Conservation (phyloP, 1,140 invertebrate genomes). For the Globodera rostochiensis region DNA sequence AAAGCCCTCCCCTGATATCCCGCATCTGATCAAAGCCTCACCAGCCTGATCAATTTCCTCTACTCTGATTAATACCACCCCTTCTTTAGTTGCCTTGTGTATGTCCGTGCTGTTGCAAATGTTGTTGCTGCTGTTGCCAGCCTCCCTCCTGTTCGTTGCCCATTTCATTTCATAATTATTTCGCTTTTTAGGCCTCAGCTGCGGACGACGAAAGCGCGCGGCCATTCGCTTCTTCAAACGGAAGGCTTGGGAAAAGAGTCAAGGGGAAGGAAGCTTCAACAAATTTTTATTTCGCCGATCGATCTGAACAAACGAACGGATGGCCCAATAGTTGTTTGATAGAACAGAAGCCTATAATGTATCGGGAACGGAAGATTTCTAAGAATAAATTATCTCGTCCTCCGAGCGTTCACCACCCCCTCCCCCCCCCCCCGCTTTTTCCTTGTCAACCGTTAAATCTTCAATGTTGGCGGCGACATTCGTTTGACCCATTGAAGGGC, state of each 20-base stretch:
- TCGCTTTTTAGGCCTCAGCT: constrained; percentile 6
- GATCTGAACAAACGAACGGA: not conserved
- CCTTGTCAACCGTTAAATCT: not conserved
- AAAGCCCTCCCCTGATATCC: too few species aligned
- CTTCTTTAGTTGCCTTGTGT: constrained; percentile 1
- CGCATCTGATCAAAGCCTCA: too few species aligned
- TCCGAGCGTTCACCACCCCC: too few species aligned
- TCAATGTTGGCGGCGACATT: not conserved
- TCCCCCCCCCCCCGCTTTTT: not conserved
- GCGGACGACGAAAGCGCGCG: constrained; percentile 3
- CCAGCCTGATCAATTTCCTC: too few species aligned
- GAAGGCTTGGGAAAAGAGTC: constrained; percentile 5
- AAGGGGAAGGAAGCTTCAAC: not conserved
- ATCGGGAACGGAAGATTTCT: not conserved
- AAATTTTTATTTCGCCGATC: constrained; percentile 1
- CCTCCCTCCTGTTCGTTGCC: not conserved
- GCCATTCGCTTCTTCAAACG: constrained; percentile 10
- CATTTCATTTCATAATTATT: not conserved
- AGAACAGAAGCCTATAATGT: not conserved
- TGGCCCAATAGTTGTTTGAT: too few species aligned
- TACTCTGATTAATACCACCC: not conserved
- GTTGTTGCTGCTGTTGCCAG: constrained; percentile 11
- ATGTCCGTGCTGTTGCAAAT: constrained; percentile 2
- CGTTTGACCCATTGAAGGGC: not conserved
- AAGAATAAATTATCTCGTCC: not conserved